Conservation (phyloP, 2,113 vertebrate species). For the Syngnathoides biaculeatus region DNA sequence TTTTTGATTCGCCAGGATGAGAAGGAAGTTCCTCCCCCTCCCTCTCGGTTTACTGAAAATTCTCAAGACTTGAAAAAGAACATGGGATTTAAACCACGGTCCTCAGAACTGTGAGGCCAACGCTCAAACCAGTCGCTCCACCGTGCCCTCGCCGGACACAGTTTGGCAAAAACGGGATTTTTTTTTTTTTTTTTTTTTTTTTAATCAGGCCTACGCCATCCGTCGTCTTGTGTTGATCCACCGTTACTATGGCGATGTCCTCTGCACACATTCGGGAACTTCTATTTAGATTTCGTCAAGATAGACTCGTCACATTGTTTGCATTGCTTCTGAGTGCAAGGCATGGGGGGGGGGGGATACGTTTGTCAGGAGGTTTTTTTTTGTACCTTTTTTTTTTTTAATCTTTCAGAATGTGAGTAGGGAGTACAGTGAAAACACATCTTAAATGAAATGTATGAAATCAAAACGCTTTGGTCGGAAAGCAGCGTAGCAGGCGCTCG, state of each 20-base stretch:
- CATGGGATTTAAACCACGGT: too few relatives aligned
- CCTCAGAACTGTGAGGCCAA: too few relatives aligned
- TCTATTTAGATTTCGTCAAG: conserved; percentile 80
- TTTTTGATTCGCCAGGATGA: conserved; percentile 27
- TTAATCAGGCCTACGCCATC: conserved; percentile 55
- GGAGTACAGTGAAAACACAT: neutral
- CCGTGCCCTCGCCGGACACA: too few relatives aligned
- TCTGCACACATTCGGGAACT: conserved; percentile 61
- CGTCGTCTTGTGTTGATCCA: conserved; percentile 53
- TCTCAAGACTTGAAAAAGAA: too few relatives aligned
- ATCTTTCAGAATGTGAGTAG: conserved; percentile 15
- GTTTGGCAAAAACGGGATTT: neutral
- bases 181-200: too few relatives aligned
- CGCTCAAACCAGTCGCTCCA: too few relatives aligned
- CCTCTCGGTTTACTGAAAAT: too few relatives aligned
- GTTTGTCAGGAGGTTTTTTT: conserved; percentile 11
- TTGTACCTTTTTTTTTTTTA: conserved; percentile 24
- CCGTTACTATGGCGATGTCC: conserved; percentile 31
- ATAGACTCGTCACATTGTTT: conserved; percentile 65
- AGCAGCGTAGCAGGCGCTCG: conserved; percentile 39
- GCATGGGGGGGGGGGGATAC: conserved; percentile 3
- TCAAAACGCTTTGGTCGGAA: conserved; percentile 33
- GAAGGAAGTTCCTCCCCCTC: conserved; percentile 15
- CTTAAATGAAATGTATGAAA: neutral
- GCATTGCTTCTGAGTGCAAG: conserved; percentile 60